phyloP scores from a whole-genome alignment of 2,797 vertebrate species.

The Anguilla megastoma region DNA sequence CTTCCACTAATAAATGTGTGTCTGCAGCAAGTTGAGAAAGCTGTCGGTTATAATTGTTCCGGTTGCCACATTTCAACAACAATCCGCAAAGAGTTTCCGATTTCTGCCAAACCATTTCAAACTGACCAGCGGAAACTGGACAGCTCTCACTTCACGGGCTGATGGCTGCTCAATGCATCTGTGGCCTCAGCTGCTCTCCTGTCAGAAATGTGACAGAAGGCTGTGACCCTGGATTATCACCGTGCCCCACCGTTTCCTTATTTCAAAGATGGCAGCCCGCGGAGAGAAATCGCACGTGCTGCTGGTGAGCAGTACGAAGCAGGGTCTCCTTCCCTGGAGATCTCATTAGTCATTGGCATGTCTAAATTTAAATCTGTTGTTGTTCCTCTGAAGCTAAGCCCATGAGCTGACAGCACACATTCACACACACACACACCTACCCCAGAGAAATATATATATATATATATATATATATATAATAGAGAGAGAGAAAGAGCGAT shows the following conservation, averaged over 20 bases:
- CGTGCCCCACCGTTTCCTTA: background rate
- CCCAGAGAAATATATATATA: background rate
- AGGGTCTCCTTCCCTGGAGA: conserved; percentile 15
- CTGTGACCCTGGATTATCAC: background rate
- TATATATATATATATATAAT: background rate
- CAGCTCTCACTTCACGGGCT: background rate
- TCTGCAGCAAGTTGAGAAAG: background rate
- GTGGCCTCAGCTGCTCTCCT: background rate
- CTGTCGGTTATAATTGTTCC: background rate
- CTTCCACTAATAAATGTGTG: background rate
- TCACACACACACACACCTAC: background rate
- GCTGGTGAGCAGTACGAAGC: background rate
- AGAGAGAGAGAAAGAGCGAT: background rate
- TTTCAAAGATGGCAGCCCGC: background rate
- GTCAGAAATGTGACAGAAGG: background rate
- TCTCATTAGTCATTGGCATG: conserved; percentile 35
- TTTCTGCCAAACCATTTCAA: background rate
- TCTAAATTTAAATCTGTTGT: conserved; percentile 29
- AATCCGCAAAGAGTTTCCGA: background rate
- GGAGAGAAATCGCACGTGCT: background rate
- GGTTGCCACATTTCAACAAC: background rate
- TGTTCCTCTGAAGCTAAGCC: conserved; percentile 12
- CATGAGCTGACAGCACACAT: background rate
- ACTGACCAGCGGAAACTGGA: background rate
- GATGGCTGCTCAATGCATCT: background rate